Conservation (phyloP, 2,797 vertebrate species). For the Macropus fuliginosus region DNA sequence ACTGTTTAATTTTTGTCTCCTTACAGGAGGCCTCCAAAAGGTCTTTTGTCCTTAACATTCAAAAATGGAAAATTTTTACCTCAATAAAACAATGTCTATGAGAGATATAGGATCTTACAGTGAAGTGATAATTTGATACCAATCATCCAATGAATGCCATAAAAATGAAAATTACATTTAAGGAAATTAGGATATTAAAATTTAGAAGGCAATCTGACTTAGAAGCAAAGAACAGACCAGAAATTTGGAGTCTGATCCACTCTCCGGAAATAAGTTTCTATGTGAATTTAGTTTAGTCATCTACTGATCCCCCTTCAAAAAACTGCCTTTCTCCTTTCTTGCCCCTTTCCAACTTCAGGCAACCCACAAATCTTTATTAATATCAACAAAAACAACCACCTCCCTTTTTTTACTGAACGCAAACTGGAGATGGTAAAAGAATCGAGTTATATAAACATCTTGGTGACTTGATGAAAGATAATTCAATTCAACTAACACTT, state of each 20-base stretch:
- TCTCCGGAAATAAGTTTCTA: not conserved
- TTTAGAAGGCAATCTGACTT: constrained; percentile 16
- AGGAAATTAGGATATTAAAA: constrained; percentile 55
- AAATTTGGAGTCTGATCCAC: constrained; percentile 15
- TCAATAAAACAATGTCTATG: constrained; percentile 39
- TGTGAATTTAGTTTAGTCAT: not conserved
- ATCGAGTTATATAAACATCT: not conserved
- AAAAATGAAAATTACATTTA: constrained; percentile 54
- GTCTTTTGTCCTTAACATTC: constrained; percentile 33
- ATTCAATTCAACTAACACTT: not conserved
- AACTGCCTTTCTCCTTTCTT: not conserved
- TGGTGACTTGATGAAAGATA: not conserved
- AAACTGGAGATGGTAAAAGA: not conserved
- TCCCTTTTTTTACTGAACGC: not conserved
- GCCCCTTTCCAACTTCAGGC: not conserved
- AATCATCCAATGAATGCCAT: constrained; percentile 32
- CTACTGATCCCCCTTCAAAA: not conserved
- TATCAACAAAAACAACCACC: not conserved
- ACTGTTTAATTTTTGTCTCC: constrained; percentile 15
- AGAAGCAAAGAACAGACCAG: not conserved
- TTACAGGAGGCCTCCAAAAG: not conserved
- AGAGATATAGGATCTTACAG: not conserved
- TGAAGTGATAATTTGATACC: constrained; percentile 37
- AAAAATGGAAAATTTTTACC: constrained; percentile 40
- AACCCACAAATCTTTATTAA: not conserved